Conservation (phyloP, 2,113 vertebrate species). For the Pardalotus punctatus region DNA sequence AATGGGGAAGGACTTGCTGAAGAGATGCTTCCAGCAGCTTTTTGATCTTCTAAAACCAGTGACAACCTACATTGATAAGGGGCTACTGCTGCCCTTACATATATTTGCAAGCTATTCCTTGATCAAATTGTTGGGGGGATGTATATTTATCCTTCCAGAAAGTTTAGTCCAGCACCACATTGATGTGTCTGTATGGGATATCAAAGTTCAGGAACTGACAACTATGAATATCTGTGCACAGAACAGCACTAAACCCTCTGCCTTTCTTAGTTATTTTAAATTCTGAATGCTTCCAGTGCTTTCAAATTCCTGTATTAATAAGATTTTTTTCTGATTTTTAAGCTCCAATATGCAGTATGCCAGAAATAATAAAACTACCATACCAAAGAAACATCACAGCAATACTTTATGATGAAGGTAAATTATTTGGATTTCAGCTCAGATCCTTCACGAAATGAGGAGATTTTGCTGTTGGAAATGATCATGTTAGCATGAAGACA, state of each 20-base stretch:
- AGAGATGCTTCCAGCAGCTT: background rate
- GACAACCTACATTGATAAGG: background rate
- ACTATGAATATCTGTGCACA: background rate
- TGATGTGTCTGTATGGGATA: background rate
- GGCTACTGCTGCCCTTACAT: background rate
- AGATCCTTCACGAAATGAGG: background rate
- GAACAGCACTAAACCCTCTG: background rate
- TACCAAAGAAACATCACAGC: background rate
- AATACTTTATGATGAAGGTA: background rate
- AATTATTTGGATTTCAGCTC: background rate
- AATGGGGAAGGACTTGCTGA: background rate
- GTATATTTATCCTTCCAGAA: background rate
- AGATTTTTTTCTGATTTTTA: background rate
- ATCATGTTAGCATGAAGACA: background rate
- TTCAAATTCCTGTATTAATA: background rate
- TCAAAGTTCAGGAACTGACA: background rate
- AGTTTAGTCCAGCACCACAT: background rate
- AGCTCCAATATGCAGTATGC: background rate
- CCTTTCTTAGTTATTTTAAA: background rate
- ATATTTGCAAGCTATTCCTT: background rate
- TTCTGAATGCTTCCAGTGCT: background rate
- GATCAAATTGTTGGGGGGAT: background rate
- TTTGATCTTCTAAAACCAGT: background rate
- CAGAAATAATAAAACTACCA: background rate
- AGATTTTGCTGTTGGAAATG: background rate